Conservation (phyloP, 1,140 invertebrate genomes). For the Papilio polytes region DNA sequence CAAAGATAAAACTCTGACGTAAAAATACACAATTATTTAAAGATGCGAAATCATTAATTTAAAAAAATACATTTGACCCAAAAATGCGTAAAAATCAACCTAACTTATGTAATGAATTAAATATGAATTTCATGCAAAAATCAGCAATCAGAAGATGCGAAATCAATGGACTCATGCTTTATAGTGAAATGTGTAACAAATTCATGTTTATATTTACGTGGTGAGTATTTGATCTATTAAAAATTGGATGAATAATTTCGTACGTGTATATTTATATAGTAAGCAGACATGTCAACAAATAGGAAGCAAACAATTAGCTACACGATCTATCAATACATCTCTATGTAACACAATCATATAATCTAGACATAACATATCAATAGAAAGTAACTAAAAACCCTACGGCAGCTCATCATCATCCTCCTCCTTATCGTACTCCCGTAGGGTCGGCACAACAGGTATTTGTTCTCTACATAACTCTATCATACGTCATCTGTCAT, state of each 20-base stretch:
- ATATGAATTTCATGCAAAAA: constrained; percentile 7
- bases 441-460: no score
- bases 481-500: no score
- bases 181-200: not conserved
- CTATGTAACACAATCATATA: not conserved
- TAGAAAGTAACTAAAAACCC: not conserved
- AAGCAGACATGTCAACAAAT: not conserved
- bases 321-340: not conserved
- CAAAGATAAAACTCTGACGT: no score
- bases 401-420: not conserved
- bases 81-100: not conserved
- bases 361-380: not conserved
- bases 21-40: no score
- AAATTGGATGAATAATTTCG: not conserved
- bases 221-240: not conserved
- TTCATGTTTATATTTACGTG: not conserved
- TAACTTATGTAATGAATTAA: not conserved
- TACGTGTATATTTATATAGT: not conserved
- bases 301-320: not conserved
- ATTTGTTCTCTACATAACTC: no score
- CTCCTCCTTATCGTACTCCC: no score
- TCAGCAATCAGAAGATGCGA: not conserved
- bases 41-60: no score
- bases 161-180: not conserved
- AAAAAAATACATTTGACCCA: no score